These are phyloP conservation scores for Cosmorhoe ocellata DNA, from an alignment of 2,888 invertebrate species.

Conservation along the genomic window DNA sequence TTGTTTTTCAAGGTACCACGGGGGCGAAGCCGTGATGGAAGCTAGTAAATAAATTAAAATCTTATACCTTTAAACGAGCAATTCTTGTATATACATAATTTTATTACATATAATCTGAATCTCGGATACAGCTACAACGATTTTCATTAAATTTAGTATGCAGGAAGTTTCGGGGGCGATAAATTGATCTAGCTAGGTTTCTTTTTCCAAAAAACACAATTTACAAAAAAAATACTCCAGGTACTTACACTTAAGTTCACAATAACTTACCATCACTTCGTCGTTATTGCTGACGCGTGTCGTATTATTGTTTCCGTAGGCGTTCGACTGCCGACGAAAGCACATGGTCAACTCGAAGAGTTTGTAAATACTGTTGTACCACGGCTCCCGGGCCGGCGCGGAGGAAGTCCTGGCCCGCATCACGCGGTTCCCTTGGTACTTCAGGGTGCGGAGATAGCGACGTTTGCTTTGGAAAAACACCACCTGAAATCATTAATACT, in stretches of 20 bases:
- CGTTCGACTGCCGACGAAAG: conserved; percentile 51
- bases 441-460: conserved; percentile 75
- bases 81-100: too few relatives aligned
- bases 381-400: conserved; percentile 38
- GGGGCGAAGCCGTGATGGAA: too few relatives aligned
- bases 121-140: too few relatives aligned
- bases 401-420: conserved; percentile 56
- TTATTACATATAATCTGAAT: too few relatives aligned
- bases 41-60: too few relatives aligned
- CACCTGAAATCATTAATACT: conserved; percentile 56
- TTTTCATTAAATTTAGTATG: too few relatives aligned
- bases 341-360: conserved; percentile 68
- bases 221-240: too few relatives aligned
- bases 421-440: conserved; percentile 74
- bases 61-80: too few relatives aligned
- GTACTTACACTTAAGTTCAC: not conserved
- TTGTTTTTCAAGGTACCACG: too few relatives aligned
- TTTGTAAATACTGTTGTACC: conserved; percentile 51
- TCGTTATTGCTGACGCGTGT: conserved; percentile 59
- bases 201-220: too few relatives aligned
- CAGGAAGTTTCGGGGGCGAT: too few relatives aligned
- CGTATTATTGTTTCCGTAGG: conserved; percentile 64
- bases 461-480: conserved; percentile 77
- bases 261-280: conserved; percentile 61
- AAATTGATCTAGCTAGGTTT: too few relatives aligned